These are phyloP conservation scores for Barnardius zonarius DNA, from an alignment of 2,113 vertebrate genomes.

Conservation along the genomic window DNA sequence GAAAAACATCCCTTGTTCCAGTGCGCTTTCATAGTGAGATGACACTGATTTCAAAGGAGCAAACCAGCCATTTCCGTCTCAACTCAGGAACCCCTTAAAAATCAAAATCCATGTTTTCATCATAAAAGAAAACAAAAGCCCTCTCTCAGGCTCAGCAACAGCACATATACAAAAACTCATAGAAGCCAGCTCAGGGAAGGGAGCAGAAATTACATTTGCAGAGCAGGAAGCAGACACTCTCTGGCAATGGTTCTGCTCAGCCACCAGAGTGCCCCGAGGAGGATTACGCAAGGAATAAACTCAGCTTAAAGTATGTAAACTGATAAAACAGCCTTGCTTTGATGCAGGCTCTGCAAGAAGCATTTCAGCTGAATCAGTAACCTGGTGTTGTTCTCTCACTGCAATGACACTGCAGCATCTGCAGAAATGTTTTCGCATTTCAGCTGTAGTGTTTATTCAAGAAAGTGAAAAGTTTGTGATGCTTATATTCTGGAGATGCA, in stretches of 20 bases:
- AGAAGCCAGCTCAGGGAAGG: background rate
- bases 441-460: constrained; percentile 17
- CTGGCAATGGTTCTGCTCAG: constrained; percentile 18
- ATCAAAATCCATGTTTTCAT: background rate
- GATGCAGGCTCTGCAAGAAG: constrained; percentile 56
- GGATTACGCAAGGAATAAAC: constrained; percentile 61
- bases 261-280: background rate
- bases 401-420: constrained; percentile 5
- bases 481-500: background rate
- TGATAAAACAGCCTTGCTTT: constrained; percentile 66
- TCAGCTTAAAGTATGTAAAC: constrained; percentile 58
- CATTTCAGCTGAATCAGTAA: constrained; percentile 62
- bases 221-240: constrained; percentile 28
- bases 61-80: background rate
- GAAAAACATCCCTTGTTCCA: background rate
- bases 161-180: background rate
- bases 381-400: background rate
- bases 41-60: background rate
- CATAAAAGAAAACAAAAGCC: background rate
- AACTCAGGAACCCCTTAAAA: background rate
- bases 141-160: background rate
- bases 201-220: constrained; percentile 36
- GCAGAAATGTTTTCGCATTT: constrained; percentile 31
- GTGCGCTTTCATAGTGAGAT: background rate
- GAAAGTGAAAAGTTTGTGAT: constrained; percentile 1